Percentiles rank a stretch among this genome's conserved stretches.
phyloP scores from a whole-genome alignment of 1,140 invertebrate genomes.

The Phthorimaea operculella region DNA sequence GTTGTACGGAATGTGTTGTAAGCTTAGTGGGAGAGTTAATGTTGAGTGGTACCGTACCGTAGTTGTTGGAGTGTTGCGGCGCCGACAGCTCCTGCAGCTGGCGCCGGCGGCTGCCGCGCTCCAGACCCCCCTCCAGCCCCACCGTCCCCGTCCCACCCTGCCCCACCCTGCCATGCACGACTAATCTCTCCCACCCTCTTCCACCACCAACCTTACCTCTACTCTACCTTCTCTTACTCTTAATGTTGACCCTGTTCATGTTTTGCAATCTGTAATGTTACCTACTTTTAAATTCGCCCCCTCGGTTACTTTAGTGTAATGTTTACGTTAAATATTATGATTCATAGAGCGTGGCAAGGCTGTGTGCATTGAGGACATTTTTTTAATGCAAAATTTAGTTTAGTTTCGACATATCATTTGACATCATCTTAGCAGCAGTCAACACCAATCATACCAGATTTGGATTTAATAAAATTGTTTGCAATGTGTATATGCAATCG shows the following conservation, averaged over 20 bases:
- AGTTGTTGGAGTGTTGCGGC: slow-evolving; percentile 57
- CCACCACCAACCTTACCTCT: slow-evolving; percentile 26
- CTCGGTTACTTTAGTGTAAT: slow-evolving; percentile 62
- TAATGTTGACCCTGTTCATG: slow-evolving; percentile 61
- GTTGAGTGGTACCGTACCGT: slow-evolving; percentile 65
- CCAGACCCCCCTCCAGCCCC: slow-evolving; percentile 32
- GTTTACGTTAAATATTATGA: slow-evolving; percentile 47
- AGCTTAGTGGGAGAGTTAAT: slow-evolving; percentile 62
- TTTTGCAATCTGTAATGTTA: slow-evolving; percentile 58
- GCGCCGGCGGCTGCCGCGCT: slow-evolving; percentile 25
- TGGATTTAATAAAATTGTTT: slow-evolving; percentile 47
- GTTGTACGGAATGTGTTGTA: slow-evolving; percentile 57
- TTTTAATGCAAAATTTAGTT: slow-evolving; percentile 62
- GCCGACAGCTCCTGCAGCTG: slow-evolving; percentile 39
- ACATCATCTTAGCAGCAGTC: slow-evolving; percentile 55
- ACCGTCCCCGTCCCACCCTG: too few relatives aligned
- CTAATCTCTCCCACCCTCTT: slow-evolving; percentile 24
- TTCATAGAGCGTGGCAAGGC: slow-evolving; percentile 74
- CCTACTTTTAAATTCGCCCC: slow-evolving; percentile 56
- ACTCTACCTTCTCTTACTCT: slow-evolving; percentile 48
- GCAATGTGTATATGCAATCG: slow-evolving; percentile 41
- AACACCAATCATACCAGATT: slow-evolving; percentile 54
- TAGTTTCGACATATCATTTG: slow-evolving; percentile 60
- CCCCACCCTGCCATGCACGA: too few relatives aligned
- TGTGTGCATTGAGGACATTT: slow-evolving; percentile 73